A percentile compares a stretch with the other conserved stretches of the same genome.
Conservation (phyloP, 2,113 vertebrate species). For the Alectura lathami region DNA sequence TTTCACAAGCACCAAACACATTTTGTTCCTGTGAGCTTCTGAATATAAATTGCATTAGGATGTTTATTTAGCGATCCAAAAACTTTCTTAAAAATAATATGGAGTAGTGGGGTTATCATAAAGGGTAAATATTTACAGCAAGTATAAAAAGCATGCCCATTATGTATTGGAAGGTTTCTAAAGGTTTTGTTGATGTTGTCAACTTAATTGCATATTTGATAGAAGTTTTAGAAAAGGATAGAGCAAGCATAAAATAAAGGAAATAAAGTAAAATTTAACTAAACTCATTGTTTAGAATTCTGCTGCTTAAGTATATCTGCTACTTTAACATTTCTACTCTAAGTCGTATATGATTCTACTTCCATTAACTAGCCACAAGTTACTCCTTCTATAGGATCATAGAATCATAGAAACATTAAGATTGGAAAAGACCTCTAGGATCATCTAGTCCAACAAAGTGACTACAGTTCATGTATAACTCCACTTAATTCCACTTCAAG, state of each 20-base stretch:
- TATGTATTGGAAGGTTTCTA: constrained; percentile 28
- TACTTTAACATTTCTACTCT: not conserved
- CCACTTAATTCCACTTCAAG: not conserved
- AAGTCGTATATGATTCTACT: not conserved
- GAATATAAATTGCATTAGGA: not conserved
- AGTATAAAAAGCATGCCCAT: not conserved
- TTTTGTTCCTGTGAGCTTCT: not conserved
- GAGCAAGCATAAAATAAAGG: not conserved
- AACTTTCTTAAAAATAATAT: constrained; percentile 38
- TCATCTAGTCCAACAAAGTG: no score
- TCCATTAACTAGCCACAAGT: not conserved
- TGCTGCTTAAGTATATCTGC: not conserved
- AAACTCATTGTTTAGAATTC: not conserved
- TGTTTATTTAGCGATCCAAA: not conserved
- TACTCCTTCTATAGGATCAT: not conserved
- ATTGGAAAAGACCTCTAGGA: no score
- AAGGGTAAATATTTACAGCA: constrained; percentile 62
- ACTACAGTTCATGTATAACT: not conserved
- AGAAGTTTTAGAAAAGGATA: not conserved
- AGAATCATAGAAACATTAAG: no score
- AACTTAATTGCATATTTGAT: constrained; percentile 38
- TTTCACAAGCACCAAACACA: not conserved
- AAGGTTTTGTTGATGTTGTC: constrained; percentile 46
- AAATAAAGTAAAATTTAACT: not conserved
- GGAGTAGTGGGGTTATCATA: constrained; percentile 12